A percentile compares a stretch with the other conserved stretches of the same genome.
phyloP scores from a whole-genome alignment of 2,888 invertebrate genomes.

The Polydesmus complanatus region DNA sequence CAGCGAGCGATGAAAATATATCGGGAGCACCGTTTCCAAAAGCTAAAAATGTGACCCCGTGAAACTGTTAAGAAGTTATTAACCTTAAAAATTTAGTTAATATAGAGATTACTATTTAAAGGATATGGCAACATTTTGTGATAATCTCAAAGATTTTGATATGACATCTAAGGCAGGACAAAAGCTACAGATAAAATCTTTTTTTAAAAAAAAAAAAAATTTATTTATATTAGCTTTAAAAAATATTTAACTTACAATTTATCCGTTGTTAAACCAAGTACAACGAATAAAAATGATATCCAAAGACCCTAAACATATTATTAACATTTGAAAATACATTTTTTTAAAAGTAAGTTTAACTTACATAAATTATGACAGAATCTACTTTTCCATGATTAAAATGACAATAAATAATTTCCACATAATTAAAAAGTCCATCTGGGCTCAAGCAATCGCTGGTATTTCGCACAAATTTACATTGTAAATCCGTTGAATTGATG shows the following conservation, averaged over 20 bases:
- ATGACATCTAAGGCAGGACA: conserved; percentile 41
- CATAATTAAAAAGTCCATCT: conserved; percentile 33
- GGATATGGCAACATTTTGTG: conserved; percentile 39
- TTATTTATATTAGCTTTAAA: neutral
- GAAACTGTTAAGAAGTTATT: conserved; percentile 11
- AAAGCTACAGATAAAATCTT: conserved; percentile 37
- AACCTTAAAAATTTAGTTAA: conserved; percentile 2
- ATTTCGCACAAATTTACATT: conserved; percentile 29
- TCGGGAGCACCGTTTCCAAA: conserved; percentile 58
- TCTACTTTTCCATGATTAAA: conserved; percentile 23
- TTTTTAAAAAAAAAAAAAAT: conserved; percentile 2
- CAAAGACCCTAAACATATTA: conserved; percentile 32
- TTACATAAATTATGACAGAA: conserved; percentile 29
- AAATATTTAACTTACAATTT: conserved; percentile 39
- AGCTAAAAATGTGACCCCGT: conserved; percentile 53
- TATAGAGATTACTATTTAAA: conserved; percentile 5
- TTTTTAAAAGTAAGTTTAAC: conserved; percentile 12
- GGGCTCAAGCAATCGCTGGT: conserved; percentile 29
- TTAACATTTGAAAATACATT: neutral
- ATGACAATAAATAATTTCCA: conserved; percentile 31
- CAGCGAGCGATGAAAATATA: conserved; percentile 47
- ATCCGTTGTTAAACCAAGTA: conserved; percentile 42
- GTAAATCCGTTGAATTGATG: neutral
- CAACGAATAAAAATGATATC: conserved; percentile 40
- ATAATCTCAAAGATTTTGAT: conserved; percentile 35